Percentiles rank a stretch among this genome's conserved stretches.
Evolutionary conservation across 2,888 invertebrate genomes (phyloP).

Genomic region (Drosophila testacea): DNA sequence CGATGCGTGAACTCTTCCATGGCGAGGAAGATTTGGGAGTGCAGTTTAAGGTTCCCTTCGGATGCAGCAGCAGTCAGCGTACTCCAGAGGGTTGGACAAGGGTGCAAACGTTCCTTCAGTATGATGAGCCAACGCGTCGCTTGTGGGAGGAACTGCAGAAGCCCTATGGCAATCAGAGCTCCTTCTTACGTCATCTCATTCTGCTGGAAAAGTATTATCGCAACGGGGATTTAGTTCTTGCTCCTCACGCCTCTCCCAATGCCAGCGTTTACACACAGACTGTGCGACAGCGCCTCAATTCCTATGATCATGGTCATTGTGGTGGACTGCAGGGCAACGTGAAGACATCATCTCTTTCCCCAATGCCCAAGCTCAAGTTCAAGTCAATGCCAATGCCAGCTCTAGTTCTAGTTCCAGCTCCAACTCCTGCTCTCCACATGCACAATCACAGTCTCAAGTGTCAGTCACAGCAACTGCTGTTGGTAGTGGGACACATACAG

Average conservation of each 20-base stretch:
- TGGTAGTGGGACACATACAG: constrained; percentile 14
- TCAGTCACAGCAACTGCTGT: too few relatives aligned
- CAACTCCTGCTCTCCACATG: background rate
- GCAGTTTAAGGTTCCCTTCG: constrained; percentile 90
- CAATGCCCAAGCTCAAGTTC: background rate
- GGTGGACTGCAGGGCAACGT: constrained; percentile 64
- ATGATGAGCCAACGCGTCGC: constrained; percentile 92
- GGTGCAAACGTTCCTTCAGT: constrained; percentile 91
- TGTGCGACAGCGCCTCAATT: constrained; percentile 91
- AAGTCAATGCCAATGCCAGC: constrained; percentile 3
- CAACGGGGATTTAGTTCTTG: constrained; percentile 91
- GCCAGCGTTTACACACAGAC: constrained; percentile 92
- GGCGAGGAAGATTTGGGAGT: constrained; percentile 93
- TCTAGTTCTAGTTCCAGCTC: background rate
- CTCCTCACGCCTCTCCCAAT: constrained; percentile 90
- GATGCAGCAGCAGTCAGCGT: constrained; percentile 85
- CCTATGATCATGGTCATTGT: constrained; percentile 88
- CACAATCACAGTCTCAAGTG: too few relatives aligned
- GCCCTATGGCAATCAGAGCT: constrained; percentile 95
- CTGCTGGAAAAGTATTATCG: constrained; percentile 93
- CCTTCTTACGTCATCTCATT: constrained; percentile 92
- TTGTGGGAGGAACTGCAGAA: constrained; percentile 93
- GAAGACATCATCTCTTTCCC: constrained; percentile 4
- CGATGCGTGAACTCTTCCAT: constrained; percentile 92
- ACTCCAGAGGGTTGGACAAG: constrained; percentile 95